A percentile compares a stretch with the other conserved stretches of the same genome.
These are phyloP conservation scores for Agrochola lota DNA, from an alignment of 2,888 invertebrate genomes.

Conservation along the genomic window DNA sequence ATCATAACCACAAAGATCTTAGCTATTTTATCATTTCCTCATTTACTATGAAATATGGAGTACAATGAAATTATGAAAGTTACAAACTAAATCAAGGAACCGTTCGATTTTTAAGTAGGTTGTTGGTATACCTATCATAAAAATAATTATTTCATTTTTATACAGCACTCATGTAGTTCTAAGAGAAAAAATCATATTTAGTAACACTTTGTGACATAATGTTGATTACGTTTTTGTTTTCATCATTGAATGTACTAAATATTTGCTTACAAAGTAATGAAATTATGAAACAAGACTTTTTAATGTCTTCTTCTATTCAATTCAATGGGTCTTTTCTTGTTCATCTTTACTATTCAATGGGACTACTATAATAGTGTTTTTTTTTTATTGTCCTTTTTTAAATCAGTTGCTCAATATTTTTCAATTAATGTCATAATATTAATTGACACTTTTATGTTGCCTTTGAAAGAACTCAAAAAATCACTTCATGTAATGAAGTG, in stretches of 20 bases:
- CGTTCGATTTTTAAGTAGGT: background rate
- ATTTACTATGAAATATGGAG: background rate
- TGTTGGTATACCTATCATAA: background rate
- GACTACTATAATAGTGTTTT: background rate
- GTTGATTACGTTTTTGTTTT: background rate
- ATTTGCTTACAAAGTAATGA: background rate
- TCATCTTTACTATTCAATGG: background rate
- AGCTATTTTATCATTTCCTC: background rate
- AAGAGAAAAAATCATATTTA: conserved; percentile 1
- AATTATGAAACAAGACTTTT: background rate
- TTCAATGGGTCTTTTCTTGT: background rate
- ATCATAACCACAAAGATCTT: background rate
- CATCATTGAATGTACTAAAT: background rate
- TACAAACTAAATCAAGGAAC: background rate
- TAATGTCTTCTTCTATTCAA: background rate
- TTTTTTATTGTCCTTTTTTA: background rate
- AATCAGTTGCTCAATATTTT: no score
- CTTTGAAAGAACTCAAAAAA: background rate
- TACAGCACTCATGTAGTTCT: background rate
- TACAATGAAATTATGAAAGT: background rate
- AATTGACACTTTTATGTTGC: background rate
- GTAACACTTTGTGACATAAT: background rate
- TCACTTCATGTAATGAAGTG: background rate
- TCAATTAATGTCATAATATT: background rate
- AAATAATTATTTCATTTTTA: background rate